A percentile compares a stretch with the other conserved stretches of the same genome.
phyloP scores from a whole-genome alignment of 2,888 invertebrate genomes.

The Hermaeophaga mercurialis region DNA sequence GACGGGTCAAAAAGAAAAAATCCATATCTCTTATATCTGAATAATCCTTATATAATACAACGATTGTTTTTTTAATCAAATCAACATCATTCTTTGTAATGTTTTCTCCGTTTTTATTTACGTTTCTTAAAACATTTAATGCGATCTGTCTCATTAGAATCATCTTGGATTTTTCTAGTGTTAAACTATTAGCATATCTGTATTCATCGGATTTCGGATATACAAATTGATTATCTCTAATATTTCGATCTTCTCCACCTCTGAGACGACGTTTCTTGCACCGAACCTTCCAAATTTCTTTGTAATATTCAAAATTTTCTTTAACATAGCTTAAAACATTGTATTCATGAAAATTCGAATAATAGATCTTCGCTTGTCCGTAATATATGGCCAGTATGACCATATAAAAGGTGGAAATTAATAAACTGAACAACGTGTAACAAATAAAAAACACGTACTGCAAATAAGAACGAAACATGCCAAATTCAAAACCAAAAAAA shows the following conservation, averaged over 20 bases:
- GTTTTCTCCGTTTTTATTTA: neutral
- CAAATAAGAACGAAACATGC: slow-evolving; percentile 25
- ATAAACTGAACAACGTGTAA: slow-evolving; percentile 38
- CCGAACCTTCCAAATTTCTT: slow-evolving; percentile 31
- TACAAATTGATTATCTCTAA: slow-evolving; percentile 15
- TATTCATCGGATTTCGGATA: slow-evolving; percentile 40
- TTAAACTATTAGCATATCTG: slow-evolving; percentile 40
- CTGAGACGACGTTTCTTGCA: slow-evolving; percentile 29
- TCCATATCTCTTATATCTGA: slow-evolving; percentile 34
- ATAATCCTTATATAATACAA: slow-evolving; percentile 24
- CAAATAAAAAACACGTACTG: slow-evolving; percentile 35
- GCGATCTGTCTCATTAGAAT: slow-evolving; percentile 40
- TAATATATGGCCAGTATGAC: slow-evolving; percentile 43
- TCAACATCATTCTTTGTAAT: slow-evolving; percentile 37
- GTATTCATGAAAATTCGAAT: slow-evolving; percentile 35
- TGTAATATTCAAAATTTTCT: slow-evolving; percentile 39
- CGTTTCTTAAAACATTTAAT: slow-evolving; percentile 38
- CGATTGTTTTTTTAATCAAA: slow-evolving; percentile 39
- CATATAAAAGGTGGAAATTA: slow-evolving; percentile 38
- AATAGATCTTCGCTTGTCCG: slow-evolving; percentile 39
- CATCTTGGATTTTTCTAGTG: slow-evolving; percentile 35
- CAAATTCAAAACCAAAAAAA: slow-evolving; percentile 34
- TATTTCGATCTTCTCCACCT: slow-evolving; percentile 28
- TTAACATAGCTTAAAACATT: slow-evolving; percentile 37
- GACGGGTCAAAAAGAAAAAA: slow-evolving; percentile 37